Conservation (phyloP, 2,888 invertebrate species). For the Leptinotarsa juncta region DNA sequence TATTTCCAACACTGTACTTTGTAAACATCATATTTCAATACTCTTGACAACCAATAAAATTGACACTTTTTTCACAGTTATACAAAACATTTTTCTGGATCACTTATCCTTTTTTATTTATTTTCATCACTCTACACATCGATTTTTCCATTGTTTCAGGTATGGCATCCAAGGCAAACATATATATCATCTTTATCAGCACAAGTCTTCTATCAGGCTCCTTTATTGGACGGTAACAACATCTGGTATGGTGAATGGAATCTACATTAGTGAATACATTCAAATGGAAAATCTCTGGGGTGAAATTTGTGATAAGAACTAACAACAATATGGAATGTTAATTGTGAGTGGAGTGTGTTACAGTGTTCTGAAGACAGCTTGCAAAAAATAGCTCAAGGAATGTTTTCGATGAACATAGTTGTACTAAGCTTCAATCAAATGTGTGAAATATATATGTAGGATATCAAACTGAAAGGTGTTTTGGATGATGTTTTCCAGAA, state of each 20-base stretch:
- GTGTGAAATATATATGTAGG: constrained; percentile 5
- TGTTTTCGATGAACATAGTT: neutral
- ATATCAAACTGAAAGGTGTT: constrained; percentile 1
- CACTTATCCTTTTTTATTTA: neutral
- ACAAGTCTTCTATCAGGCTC: neutral
- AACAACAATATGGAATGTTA: neutral
- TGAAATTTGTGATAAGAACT: neutral
- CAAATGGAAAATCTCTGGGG: neutral
- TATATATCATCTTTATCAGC: neutral
- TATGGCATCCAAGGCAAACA: neutral
- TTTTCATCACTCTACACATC: neutral
- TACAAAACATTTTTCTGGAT: too few species aligned
- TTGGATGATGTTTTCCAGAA: neutral
- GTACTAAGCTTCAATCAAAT: constrained; percentile 13
- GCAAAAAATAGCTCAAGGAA: neutral
- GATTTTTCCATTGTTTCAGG: constrained; percentile 1
- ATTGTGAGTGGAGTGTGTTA: neutral
- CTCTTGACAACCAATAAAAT: too few species aligned
- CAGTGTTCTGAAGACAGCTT: neutral
- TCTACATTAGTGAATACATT: neutral
- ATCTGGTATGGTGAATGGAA: neutral
- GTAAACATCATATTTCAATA: too few species aligned
- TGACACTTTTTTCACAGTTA: too few species aligned
- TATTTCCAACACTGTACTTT: too few species aligned
- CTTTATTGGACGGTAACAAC: constrained; percentile 9